These are phyloP conservation scores for Scaptodrosophila latifasciaeformis DNA, from an alignment of 2,888 invertebrate species.

Conservation along the genomic window DNA sequence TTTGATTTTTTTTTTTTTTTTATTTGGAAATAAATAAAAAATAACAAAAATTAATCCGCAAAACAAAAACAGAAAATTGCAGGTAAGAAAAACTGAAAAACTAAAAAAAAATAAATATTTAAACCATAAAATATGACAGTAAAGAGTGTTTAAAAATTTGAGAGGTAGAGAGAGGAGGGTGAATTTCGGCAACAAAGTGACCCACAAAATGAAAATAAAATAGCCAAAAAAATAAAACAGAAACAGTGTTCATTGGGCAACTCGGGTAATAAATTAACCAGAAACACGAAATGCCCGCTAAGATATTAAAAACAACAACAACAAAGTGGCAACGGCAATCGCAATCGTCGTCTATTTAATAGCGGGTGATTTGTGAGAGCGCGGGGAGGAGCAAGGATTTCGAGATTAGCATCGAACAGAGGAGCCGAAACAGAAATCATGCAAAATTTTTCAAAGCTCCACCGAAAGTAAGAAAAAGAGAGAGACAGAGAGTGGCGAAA, in stretches of 20 bases:
- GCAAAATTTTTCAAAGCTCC: slow-evolving; percentile 21
- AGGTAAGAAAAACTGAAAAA: slow-evolving; percentile 53
- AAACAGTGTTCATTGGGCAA: slow-evolving; percentile 55
- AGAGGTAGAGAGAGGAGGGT: too few species aligned
- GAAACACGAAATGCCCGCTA: slow-evolving; percentile 62
- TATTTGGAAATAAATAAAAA: slow-evolving; percentile 22
- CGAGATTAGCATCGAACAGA: slow-evolving; percentile 44
- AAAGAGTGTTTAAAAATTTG: slow-evolving; percentile 46
- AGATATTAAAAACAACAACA: slow-evolving; percentile 35
- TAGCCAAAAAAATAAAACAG: slow-evolving; percentile 21
- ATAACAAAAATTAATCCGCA: slow-evolving; percentile 16
- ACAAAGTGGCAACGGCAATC: slow-evolving; percentile 8
- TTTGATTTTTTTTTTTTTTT: too few species aligned
- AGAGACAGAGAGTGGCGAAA: slow-evolving; percentile 39
- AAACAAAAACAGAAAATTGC: slow-evolving; percentile 32
- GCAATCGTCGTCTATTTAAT: slow-evolving; percentile 47
- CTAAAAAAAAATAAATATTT: slow-evolving; percentile 58
- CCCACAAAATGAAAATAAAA: slow-evolving; percentile 29
- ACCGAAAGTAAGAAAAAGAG: neutral
- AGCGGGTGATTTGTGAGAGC: slow-evolving; percentile 43
- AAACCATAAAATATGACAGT: slow-evolving; percentile 56
- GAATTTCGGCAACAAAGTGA: slow-evolving; percentile 20
- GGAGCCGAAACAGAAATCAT: slow-evolving; percentile 44
- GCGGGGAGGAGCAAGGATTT: too few species aligned
- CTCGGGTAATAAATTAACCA: slow-evolving; percentile 64